These are phyloP conservation scores for Diaprepes abbreviatus DNA, from an alignment of 2,888 invertebrate species.

Conservation along the genomic window DNA sequence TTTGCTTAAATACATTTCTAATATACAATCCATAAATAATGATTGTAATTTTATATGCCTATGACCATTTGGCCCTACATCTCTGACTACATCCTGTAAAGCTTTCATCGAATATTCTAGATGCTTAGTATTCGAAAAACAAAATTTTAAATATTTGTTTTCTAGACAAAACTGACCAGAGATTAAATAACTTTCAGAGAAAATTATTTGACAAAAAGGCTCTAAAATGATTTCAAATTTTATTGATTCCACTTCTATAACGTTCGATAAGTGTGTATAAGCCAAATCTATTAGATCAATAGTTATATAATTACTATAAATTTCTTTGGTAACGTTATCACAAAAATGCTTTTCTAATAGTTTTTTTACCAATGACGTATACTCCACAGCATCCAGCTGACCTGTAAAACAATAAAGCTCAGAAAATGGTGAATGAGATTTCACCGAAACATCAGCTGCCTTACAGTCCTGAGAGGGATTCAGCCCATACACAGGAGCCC, in stretches of 20 bases:
- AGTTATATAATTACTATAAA: not conserved
- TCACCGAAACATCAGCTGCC: no score
- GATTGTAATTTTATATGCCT: no score
- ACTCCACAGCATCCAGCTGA: not conserved
- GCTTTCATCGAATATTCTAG: not conserved
- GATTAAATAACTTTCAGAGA: not conserved
- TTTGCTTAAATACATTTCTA: not conserved
- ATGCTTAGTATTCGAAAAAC: not conserved
- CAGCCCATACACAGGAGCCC: no score
- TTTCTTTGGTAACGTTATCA: not conserved
- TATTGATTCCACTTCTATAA: not conserved
- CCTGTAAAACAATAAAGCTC: no score
- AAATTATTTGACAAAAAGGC: not conserved
- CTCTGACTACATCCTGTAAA: no score
- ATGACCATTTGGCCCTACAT: no score
- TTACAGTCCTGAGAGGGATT: no score
- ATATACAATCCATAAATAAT: not conserved
- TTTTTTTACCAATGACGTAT: not conserved
- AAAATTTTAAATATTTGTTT: constrained; percentile 1
- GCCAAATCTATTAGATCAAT: not conserved
- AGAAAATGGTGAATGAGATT: no score
- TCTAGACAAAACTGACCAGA: not conserved
- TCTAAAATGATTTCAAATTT: not conserved
- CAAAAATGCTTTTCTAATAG: not conserved
- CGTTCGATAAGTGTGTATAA: not conserved